Evolutionary conservation across 2,888 invertebrate genomes (phyloP).

Genomic region (Pecten maximus): DNA sequence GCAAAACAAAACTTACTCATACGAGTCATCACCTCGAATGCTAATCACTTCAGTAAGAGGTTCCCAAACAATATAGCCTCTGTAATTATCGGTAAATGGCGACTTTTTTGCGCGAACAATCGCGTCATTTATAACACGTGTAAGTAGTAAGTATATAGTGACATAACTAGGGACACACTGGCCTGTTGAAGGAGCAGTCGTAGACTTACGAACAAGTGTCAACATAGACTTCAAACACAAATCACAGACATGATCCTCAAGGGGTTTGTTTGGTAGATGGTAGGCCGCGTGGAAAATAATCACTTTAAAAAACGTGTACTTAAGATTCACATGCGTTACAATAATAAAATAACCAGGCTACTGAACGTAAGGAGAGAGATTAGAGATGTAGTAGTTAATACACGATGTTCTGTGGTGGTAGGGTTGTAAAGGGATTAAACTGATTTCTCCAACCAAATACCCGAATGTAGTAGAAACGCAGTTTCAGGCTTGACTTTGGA

Average conservation of each 20-base stretch:
- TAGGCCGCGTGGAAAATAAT: neutral
- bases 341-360: neutral
- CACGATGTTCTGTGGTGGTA: no score
- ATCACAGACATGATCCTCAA: neutral
- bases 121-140: neutral
- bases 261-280: conserved; percentile 1
- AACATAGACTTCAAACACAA: conserved; percentile 24
- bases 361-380: no score
- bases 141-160: neutral
- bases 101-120: neutral
- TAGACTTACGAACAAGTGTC: neutral
- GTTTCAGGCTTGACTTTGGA: no score
- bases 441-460: no score
- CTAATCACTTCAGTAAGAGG: neutral
- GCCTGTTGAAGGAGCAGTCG: neutral
- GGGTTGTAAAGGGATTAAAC: no score
- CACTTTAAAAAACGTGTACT: neutral
- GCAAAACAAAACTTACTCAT: neutral
- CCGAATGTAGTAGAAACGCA: no score
- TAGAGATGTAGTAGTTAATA: no score
- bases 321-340: neutral
- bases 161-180: neutral
- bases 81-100: neutral
- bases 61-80: neutral
- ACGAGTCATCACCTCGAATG: neutral